These are phyloP conservation scores for Erpobdella octoculata DNA, from an alignment of 2,888 invertebrate species.

Conservation along the genomic window DNA sequence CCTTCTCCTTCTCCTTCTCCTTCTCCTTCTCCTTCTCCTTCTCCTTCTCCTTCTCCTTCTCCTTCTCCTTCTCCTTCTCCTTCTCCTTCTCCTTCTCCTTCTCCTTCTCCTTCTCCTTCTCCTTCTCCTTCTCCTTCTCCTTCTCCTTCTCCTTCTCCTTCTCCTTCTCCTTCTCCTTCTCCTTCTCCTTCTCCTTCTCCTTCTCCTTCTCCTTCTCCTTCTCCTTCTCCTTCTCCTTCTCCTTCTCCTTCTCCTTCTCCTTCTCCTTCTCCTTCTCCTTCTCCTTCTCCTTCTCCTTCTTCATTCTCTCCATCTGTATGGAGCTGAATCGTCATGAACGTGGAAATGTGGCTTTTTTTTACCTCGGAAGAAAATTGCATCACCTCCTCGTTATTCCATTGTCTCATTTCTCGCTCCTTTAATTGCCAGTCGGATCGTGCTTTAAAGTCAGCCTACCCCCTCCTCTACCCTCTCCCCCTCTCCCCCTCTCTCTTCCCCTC, in stretches of 20 bases:
- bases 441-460: no score
- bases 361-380: no score
- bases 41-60: neutral
- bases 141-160: neutral
- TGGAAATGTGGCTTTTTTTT: no score
- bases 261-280: neutral
- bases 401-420: no score
- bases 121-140: neutral
- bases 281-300: neutral
- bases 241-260: neutral
- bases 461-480: no score
- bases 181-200: neutral
- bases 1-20: constrained; percentile 13
- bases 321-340: no score
- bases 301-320: neutral
- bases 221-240: neutral
- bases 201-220: neutral
- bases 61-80: neutral
- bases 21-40: neutral
- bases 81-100: neutral
- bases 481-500: no score
- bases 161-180: neutral
- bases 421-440: no score
- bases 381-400: no score
- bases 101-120: constrained; percentile 7